Evolutionary conservation across 2,888 invertebrate species (phyloP).

Genomic region (Himalopsyche japonica): DNA sequence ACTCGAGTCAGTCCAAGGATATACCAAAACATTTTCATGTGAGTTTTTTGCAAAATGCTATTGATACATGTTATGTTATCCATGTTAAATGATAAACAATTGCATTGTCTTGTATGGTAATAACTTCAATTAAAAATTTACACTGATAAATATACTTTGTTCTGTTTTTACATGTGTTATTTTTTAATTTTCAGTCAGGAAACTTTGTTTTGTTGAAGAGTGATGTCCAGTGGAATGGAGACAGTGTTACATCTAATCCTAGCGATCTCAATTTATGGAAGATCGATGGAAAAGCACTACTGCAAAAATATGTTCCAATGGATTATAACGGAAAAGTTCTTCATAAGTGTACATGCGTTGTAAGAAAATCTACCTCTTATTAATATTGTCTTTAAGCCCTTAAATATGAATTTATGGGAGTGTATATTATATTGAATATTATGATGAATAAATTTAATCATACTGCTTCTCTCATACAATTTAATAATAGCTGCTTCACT

Average conservation of each 20-base stretch:
- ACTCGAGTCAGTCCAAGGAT: constrained; percentile 61
- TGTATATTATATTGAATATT: too few species aligned
- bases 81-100: too few species aligned
- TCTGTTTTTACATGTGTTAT: background rate
- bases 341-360: constrained; percentile 67
- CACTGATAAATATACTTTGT: too few species aligned
- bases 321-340: constrained; percentile 61
- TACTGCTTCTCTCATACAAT: too few species aligned
- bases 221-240: constrained; percentile 65
- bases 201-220: constrained; percentile 68
- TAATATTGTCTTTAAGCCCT: background rate
- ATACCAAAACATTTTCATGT: constrained; percentile 62
- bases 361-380: constrained; percentile 47
- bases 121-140: too few species aligned
- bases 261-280: constrained; percentile 69
- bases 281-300: constrained; percentile 68
- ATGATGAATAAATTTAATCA: too few species aligned
- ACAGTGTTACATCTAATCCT: constrained; percentile 57
- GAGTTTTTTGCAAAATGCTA: constrained; percentile 42
- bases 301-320: constrained; percentile 70
- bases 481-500: too few species aligned
- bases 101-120: background rate
- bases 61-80: too few species aligned
- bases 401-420: too few species aligned
- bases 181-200: constrained; percentile 58